Percentiles rank a stretch among this genome's conserved stretches.
Evolutionary conservation across 2,888 invertebrate species (phyloP).

Genomic region (Acleris laterana): DNA sequence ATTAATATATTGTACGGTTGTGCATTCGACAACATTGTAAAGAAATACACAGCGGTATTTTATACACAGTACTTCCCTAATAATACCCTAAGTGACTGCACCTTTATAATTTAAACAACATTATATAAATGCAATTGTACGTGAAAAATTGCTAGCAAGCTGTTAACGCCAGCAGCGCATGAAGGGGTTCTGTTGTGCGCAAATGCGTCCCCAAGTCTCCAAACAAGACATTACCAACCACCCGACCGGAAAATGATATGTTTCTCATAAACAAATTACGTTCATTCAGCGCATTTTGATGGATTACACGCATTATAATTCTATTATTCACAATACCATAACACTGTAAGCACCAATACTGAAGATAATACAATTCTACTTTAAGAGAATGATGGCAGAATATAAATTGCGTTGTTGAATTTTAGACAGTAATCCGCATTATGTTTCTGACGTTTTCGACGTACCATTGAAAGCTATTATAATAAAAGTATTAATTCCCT

Average conservation of each 20-base stretch:
- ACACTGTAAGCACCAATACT: constrained; percentile 1
- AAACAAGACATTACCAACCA: constrained; percentile 50
- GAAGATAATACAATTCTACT: not conserved
- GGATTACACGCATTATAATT: constrained; percentile 40
- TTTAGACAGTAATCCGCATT: not conserved
- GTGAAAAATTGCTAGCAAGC: constrained; percentile 30
- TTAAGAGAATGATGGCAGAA: not conserved
- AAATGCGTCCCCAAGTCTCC: constrained; percentile 37
- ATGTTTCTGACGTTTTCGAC: constrained; percentile 4
- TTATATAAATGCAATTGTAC: constrained; percentile 23
- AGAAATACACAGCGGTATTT: too few relatives aligned
- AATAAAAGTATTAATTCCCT: constrained; percentile 39
- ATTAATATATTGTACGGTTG: too few relatives aligned
- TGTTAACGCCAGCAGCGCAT: constrained; percentile 15
- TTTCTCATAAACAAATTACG: constrained; percentile 43
- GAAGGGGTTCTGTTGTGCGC: constrained; percentile 22
- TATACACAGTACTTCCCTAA: too few relatives aligned
- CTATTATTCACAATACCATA: not conserved
- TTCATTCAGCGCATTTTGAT: constrained; percentile 39
- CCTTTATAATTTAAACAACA: not conserved
- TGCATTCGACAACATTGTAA: too few relatives aligned
- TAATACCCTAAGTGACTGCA: not conserved
- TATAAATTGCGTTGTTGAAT: not conserved
- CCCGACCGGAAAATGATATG: constrained; percentile 41
- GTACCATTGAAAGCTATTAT: constrained; percentile 34